Evolutionary conservation across 2,888 invertebrate genomes (phyloP).

Genomic region (Amphipoea oculea): DNA sequence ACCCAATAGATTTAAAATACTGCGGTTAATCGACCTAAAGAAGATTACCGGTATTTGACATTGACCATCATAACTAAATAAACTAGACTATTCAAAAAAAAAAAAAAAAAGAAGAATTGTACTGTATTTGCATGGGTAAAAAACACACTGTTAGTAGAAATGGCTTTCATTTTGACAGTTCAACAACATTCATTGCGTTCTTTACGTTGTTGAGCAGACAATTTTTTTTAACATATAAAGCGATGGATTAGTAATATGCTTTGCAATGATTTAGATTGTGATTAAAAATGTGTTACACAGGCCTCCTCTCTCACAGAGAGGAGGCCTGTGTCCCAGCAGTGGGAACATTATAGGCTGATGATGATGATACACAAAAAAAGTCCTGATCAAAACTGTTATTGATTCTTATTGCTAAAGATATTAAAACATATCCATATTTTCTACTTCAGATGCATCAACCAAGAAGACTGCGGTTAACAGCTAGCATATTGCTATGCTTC

Average conservation of each 20-base stretch:
- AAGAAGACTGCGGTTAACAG: constrained; percentile 67
- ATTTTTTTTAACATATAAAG: background rate
- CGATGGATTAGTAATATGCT: background rate
- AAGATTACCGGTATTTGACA: too few relatives aligned
- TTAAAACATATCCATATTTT: constrained; percentile 21
- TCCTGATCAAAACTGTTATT: background rate
- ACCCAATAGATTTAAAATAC: background rate
- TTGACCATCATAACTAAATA: background rate
- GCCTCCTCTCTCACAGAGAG: too few relatives aligned
- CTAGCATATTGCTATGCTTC: constrained; percentile 71
- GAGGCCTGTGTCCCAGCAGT: too few relatives aligned
- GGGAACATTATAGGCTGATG: too few relatives aligned
- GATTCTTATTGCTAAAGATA: background rate
- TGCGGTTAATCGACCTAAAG: too few relatives aligned
- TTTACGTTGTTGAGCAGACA: background rate
- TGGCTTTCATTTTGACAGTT: background rate
- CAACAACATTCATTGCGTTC: background rate
- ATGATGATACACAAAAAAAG: too few relatives aligned
- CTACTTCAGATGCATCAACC: constrained; percentile 78
- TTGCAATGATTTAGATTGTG: background rate
- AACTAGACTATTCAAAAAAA: too few relatives aligned
- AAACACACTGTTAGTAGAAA: background rate
- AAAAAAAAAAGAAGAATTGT: too few relatives aligned
- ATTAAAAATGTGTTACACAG: too few relatives aligned
- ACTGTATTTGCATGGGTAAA: background rate